Base-by-base conservation (phyloP, 1,140 invertebrate species). In the Cherax quadricarinatus region DNA sequence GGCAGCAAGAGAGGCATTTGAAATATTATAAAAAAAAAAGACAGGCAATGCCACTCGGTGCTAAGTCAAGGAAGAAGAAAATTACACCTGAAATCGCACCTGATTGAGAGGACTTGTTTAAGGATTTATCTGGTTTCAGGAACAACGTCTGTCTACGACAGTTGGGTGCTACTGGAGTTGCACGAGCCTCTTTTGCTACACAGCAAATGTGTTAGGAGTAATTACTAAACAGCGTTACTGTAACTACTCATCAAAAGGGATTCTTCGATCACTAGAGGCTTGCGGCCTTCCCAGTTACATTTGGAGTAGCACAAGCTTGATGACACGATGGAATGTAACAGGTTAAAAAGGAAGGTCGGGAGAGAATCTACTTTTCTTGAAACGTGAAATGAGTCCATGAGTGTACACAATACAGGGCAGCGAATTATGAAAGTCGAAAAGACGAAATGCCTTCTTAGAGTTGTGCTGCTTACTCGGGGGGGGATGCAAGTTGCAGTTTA, bases 371-470 rank as follows among this genome's bases (percentile, higher is more conserved):
- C 62, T 10, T 4, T 16, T 16, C 3, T n/a, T 9, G n/a, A 85
- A 10, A 70, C 18, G 12, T 10, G 10, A 70, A 70, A 5, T 81
- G 21, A 51, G 21, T 75, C 70, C 30, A n/a, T 75, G n/a, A n/a
- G 3, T 30, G 12, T 57, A 53, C 81, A 83, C 24, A 57, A 83
- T 57, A 51, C 49, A 57, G 49, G 14, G 51, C 51, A 30, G 81
- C 51, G 81, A 83, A 83, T 83, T 83, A 83, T 83, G 81, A 83
- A 60, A 83, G 51, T 48, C 48, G 14, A 83, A 51, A 75, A 41
- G 30, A 41, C 30, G 30, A 41, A 41, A 41, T 41, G 5, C 24
- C 62, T 66, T 18, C n/a, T 75, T 30, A 75, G 70, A 5, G 70
- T 30, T 30, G 7, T 75, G 70, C 60, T 83, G 51, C 48, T 83